Percentiles rank a stretch among this genome's conserved stretches.
These are phyloP conservation scores for Seriola quinqueradiata DNA, from an alignment of 2,113 vertebrate genomes.

Conservation along the genomic window DNA sequence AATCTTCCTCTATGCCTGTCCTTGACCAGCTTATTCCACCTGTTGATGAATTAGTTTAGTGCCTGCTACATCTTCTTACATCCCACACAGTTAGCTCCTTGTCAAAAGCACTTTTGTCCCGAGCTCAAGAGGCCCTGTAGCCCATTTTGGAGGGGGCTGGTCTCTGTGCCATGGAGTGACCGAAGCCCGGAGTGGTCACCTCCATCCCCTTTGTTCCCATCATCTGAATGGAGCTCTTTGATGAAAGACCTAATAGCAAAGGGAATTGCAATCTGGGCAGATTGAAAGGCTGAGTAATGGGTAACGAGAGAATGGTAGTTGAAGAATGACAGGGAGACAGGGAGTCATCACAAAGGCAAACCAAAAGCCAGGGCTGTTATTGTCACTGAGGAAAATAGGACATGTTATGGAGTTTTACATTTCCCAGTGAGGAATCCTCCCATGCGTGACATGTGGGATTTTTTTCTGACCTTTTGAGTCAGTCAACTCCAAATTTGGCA, in stretches of 20 bases:
- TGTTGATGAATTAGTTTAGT: slow-evolving; percentile 62
- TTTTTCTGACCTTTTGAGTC: slow-evolving; percentile 14
- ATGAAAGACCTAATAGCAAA: slow-evolving; percentile 71
- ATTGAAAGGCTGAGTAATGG: slow-evolving; percentile 42
- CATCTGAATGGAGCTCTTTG: slow-evolving; percentile 82
- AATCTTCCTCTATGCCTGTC: not conserved
- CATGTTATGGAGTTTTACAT: slow-evolving; percentile 25
- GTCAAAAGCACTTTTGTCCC: slow-evolving; percentile 78
- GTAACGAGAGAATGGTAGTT: slow-evolving; percentile 23
- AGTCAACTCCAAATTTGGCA: slow-evolving; percentile 37
- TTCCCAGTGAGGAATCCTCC: slow-evolving; percentile 22
- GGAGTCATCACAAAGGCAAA: slow-evolving; percentile 37
- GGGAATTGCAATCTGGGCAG: slow-evolving; percentile 63
- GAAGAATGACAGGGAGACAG: slow-evolving; percentile 29
- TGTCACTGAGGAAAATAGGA: slow-evolving; percentile 27
- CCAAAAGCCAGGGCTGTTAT: slow-evolving; percentile 23
- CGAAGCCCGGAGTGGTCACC: slow-evolving; percentile 77
- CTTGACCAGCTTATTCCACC: slow-evolving; percentile 47
- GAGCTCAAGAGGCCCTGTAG: slow-evolving; percentile 59
- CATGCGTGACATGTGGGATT: not conserved
- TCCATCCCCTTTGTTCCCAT: slow-evolving; percentile 82
- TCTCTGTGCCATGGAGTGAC: slow-evolving; percentile 69
- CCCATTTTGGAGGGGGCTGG: slow-evolving; percentile 61
- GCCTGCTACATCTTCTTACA: slow-evolving; percentile 53
- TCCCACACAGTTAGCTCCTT: slow-evolving; percentile 70